A percentile compares a stretch with the other conserved stretches of the same genome.
Conservation (phyloP, 2,797 vertebrate genomes). For the Sphenopsis melanotis region DNA sequence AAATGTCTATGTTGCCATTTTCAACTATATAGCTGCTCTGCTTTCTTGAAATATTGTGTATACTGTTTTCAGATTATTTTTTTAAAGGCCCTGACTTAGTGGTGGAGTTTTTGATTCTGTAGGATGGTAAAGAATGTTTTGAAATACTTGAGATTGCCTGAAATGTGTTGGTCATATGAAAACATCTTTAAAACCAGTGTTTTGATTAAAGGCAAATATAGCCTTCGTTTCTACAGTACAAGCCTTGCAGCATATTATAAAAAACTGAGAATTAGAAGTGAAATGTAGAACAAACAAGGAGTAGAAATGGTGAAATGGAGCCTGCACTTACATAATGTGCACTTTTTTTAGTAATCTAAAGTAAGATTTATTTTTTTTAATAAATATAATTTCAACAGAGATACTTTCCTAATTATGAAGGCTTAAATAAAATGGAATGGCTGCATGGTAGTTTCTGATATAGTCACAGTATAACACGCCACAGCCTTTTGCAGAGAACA, state of each 20-base stretch:
- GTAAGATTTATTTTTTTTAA: not conserved
- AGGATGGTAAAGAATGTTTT: not conserved
- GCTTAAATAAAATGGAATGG: slow-evolving; percentile 16
- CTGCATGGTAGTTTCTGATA: not conserved
- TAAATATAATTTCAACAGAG: not conserved
- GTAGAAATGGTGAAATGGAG: not conserved
- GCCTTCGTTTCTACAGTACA: not conserved
- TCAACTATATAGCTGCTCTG: not conserved
- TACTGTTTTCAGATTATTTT: slow-evolving; percentile 1
- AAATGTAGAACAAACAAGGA: not conserved
- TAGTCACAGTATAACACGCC: not conserved
- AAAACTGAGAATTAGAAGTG: not conserved
- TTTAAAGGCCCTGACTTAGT: not conserved
- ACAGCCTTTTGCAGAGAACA: not conserved
- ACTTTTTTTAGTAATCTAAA: slow-evolving; percentile 10
- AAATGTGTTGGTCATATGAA: not conserved
- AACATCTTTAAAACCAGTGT: not conserved
- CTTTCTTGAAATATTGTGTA: not conserved
- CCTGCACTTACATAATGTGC: not conserved
- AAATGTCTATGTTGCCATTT: not conserved
- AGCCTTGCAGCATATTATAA: not conserved
- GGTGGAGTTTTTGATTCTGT: not conserved
- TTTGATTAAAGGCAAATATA: slow-evolving; percentile 8
- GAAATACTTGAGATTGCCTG: not conserved
- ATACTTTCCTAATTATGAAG: slow-evolving; percentile 11